Evolutionary conservation across 2,888 invertebrate genomes (phyloP), one percentile per base, ranked within the genome.

Genomic region (Apamea crenata): DNA sequence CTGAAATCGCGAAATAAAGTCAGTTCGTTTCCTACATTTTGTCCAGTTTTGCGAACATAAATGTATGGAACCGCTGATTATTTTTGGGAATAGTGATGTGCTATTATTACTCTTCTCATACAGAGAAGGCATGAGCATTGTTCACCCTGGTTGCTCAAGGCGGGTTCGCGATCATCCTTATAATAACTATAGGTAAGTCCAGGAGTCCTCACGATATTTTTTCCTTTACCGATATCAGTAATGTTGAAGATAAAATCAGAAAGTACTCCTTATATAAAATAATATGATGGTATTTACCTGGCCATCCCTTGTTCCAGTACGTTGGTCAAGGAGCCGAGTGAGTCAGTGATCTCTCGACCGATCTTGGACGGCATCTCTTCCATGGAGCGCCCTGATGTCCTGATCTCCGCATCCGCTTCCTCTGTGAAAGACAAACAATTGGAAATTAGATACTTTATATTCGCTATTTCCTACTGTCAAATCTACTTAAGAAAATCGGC

Each of bases 321-420:
- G 21, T 94, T 92, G 0, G 93, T 91, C 3, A 97, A 79, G 0
- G 95, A 92, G 36, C 91, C 85, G 0, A 97, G 88, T 0, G 96
- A 95, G 1, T 92, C 89, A 29, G 96, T 96, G 63, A 97, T 94
- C 68, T 96, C 96, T 2, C 89, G 88, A 1, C 95, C 97, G 0
- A 96, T 85, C 77, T 92, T 94, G 4, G 96, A 96, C 0, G 96
- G 96, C 91, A 94, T 91, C 83, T 95, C 95, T 21, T 93, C 91
- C 0, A 96, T 73, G 0, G 96, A 94, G 18, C 97, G 90, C 0
- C 97, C 97, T 1, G 95, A 94, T 2, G 93, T 89, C 1, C 85
- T 70, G 32, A 95, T 93, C 81, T 97, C 97, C 0, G 93, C 93
- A 63, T 97, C 97, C 0, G 97, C 97, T 2, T 93, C 95, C 82